Conservation (phyloP, 2,888 invertebrate genomes). For the Synanthedon myopaeformis region DNA sequence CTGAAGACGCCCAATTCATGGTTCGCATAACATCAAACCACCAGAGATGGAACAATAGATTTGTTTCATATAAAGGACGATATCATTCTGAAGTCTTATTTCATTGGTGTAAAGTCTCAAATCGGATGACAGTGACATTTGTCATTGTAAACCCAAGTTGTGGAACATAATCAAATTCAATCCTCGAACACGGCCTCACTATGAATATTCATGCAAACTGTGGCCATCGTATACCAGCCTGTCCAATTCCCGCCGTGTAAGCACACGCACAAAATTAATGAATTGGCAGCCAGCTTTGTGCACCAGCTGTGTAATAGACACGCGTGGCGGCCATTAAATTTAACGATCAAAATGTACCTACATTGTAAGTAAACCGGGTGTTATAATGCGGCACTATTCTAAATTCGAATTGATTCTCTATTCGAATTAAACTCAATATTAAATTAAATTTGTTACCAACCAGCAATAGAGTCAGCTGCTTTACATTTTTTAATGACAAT, state of each 20-base stretch:
- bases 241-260: constrained; percentile 52
- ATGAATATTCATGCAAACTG: constrained; percentile 49
- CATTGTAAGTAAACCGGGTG: constrained; percentile 36
- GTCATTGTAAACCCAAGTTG: neutral
- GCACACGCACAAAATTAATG: constrained; percentile 55
- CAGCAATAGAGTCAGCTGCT: too few relatives aligned
- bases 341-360: constrained; percentile 57
- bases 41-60: too few relatives aligned
- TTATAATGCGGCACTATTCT: constrained; percentile 8
- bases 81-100: too few relatives aligned
- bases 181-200: constrained; percentile 27
- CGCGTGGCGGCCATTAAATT: constrained; percentile 48
- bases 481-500: too few relatives aligned
- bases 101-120: neutral
- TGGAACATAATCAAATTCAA: constrained; percentile 33
- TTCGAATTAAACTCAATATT: neutral
- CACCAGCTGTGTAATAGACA: constrained; percentile 40
- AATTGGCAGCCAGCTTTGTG: constrained; percentile 52
- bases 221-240: constrained; percentile 47
- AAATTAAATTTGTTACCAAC: neutral
- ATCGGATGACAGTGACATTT: neutral
- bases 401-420: neutral
- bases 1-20: too few relatives aligned
- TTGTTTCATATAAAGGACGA: too few relatives aligned
- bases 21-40: too few relatives aligned